Evolutionary conservation across 2,113 vertebrate species (phyloP).

Genomic region (Lepidothrix coronata): DNA sequence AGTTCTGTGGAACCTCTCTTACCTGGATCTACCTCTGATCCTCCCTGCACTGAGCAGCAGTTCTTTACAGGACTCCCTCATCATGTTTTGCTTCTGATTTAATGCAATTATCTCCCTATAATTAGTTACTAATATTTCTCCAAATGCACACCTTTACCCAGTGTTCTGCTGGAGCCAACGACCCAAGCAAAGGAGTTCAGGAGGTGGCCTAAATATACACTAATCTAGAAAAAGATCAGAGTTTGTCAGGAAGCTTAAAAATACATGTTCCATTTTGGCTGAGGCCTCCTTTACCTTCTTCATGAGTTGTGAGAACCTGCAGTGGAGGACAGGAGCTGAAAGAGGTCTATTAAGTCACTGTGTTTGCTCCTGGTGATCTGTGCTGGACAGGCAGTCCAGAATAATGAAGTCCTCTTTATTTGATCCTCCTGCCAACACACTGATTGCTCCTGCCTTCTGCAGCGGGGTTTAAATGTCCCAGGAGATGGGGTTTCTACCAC

Average conservation of each 20-base stretch:
- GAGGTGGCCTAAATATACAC: neutral
- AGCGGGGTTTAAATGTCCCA: neutral
- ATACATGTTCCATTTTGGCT: neutral
- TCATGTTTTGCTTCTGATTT: neutral
- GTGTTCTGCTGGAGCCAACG: neutral
- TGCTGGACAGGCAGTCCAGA: neutral
- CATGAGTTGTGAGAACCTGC: neutral
- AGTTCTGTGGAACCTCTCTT: neutral
- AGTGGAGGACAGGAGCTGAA: neutral
- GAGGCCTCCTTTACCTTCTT: neutral
- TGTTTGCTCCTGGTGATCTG: neutral
- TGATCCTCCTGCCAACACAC: neutral
- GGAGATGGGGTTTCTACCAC: neutral
- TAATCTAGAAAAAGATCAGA: neutral
- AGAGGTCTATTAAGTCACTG: neutral
- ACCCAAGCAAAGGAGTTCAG: neutral
- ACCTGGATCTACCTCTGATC: neutral
- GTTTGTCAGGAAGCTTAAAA: neutral
- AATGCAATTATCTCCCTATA: neutral
- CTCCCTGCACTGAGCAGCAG: neutral
- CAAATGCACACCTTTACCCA: neutral
- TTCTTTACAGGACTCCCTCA: neutral
- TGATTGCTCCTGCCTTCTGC: neutral
- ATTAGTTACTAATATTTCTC: neutral
- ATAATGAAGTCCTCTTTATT: slow-evolving; percentile 12